Evolutionary conservation across 64 coral and sea anemone genomes (phyloP).

Genomic region (Pocillopora damicornis): DNA sequence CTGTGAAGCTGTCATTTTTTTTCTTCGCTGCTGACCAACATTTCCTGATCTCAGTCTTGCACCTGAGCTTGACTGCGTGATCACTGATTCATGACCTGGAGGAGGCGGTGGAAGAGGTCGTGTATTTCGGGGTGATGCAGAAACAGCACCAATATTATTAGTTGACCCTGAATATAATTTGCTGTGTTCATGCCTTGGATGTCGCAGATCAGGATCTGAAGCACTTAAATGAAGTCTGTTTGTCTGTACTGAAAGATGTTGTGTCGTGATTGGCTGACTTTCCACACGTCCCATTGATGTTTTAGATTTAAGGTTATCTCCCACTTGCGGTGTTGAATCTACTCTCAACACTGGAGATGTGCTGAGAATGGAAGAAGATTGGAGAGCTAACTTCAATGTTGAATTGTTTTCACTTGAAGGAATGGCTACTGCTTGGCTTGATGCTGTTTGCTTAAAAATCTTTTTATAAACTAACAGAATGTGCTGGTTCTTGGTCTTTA

Average conservation of each 20-base stretch:
- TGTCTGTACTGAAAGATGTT: constrained; percentile 29
- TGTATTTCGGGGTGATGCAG: background rate
- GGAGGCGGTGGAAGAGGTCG: constrained; percentile 72
- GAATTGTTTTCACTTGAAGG: constrained; percentile 1
- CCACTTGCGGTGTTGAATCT: background rate
- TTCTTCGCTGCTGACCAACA: constrained; percentile 13
- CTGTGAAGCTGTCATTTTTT: constrained; percentile 22
- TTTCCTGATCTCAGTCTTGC: background rate
- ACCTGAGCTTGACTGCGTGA: background rate
- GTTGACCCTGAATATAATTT: background rate
- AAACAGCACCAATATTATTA: background rate
- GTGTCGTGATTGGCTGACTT: constrained; percentile 26
- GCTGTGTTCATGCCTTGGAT: constrained; percentile 20
- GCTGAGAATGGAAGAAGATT: constrained; percentile 49
- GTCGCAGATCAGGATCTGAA: constrained; percentile 64
- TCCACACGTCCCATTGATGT: constrained; percentile 2
- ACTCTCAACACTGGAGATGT: constrained; percentile 64
- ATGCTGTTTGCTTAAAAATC: background rate
- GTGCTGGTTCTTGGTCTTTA: constrained; percentile 81
- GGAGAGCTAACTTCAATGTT: constrained; percentile 56
- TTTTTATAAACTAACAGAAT: constrained; percentile 68
- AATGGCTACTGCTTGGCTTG: background rate
- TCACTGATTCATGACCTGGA: background rate
- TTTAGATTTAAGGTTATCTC: background rate
- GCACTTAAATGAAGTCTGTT: constrained; percentile 52